Base-by-base conservation (phyloP, 35 echinoderm and acorn worm species). In the Ophiothrix spiculata region DNA sequence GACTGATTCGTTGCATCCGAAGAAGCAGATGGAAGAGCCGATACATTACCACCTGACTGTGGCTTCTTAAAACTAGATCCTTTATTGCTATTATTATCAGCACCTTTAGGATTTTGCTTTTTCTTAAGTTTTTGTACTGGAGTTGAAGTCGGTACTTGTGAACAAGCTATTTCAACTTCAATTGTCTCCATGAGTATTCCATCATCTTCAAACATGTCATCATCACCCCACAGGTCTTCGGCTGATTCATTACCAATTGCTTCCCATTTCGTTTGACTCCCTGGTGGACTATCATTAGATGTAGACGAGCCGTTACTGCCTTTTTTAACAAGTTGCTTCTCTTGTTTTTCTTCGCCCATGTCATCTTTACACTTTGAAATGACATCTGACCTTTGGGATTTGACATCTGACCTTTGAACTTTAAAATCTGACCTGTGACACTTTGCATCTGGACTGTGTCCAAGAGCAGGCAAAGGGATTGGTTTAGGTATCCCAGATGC, bases 81-180 rank as follows among this genome's bases (percentile, higher is more conserved):
- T 69, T 69, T 69, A 15, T 69, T 69, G 60, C 17, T 25, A 69
- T 28, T n/a, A 69, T 10, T 69, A 10, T 1, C 60, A 69, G 6
- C 60, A 25, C 29, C 21, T 21, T 54, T 69, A 4, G 29, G 60
- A 69, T 28, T 69, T 69, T 69, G 60, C 23, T 28, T 69, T 69
- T 69, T 69, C 60, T 69, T 69, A 28, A 69, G 16, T 69, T 69
- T 69, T 6, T 28, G 60, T 69, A 69, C 60, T 69, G 60, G 60
- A 69, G 60, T 69, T 69, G 60, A 69, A 15, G 17, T 15, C 29
- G 23, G 6, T 28, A 69, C 23, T 28, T 69, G 60, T 12, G 60
- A 69, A 69, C 60, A 25, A 69, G 60, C 60, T 25, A 69, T 69
- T 69, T 69, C 60, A 15, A 69, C 60, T 69, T 69, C 60, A 69